A percentile compares a stretch with the other conserved stretches of the same genome.
phyloP scores from a whole-genome alignment of 2,113 vertebrate species.

The Sander lucioperca region DNA sequence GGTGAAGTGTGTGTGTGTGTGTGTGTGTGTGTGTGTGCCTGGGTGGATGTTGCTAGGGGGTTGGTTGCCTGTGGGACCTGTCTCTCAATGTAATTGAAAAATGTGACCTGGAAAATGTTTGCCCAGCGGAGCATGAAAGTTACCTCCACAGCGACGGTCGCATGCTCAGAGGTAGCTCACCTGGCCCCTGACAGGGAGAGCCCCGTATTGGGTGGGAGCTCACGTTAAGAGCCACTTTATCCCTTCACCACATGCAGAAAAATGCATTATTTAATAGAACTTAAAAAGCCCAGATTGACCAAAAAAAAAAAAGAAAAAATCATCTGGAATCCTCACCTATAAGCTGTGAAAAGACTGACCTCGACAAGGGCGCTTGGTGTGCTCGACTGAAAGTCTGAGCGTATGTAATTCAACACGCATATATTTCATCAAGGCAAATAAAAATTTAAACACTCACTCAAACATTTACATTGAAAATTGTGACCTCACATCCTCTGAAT shows the following conservation, averaged over 20 bases:
- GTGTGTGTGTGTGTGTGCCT: conserved; percentile 37
- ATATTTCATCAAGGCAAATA: conserved; percentile 14
- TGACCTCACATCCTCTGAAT: conserved; percentile 28
- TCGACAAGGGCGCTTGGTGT: conserved; percentile 58
- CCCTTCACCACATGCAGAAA: conserved; percentile 74
- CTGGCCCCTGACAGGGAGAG: conserved; percentile 81
- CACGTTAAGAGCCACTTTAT: conserved; percentile 83
- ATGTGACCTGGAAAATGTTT: conserved; percentile 90
- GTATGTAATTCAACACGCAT: conserved; percentile 11
- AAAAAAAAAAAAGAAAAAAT: conserved; percentile 61
- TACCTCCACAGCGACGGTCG: conserved; percentile 82
- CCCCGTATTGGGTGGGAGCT: conserved; percentile 71
- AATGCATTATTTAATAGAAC: conserved; percentile 83
- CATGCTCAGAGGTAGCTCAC: conserved; percentile 76
- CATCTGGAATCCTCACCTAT: conserved; percentile 55
- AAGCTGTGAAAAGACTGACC: conserved; percentile 65
- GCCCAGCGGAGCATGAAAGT: conserved; percentile 88
- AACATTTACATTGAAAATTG: conserved; percentile 27
- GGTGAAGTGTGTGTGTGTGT: conserved; percentile 40
- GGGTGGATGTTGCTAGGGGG: conserved; percentile 57
- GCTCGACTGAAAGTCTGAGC: conserved; percentile 23
- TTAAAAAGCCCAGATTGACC: conserved; percentile 80
- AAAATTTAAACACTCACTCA: background rate
- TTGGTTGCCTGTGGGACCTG: conserved; percentile 76
- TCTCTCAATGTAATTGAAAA: conserved; percentile 89